phyloP scores from a whole-genome alignment of 2,888 invertebrate genomes.

The Phragmatobia fuliginosa region DNA sequence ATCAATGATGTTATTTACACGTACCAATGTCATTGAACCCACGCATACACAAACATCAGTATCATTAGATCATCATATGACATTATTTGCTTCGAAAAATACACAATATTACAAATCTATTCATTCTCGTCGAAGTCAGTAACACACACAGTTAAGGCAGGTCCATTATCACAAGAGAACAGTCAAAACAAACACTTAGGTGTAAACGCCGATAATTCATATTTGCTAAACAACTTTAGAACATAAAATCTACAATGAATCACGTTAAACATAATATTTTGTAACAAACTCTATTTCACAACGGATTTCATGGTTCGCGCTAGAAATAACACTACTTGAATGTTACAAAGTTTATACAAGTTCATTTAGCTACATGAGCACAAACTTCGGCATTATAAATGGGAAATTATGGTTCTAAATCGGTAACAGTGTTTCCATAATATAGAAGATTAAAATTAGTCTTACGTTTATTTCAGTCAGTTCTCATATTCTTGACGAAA shows the following conservation, averaged over 20 bases:
- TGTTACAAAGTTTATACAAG: constrained; percentile 12
- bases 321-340: constrained; percentile 10
- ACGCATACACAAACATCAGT: not conserved
- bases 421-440: not conserved
- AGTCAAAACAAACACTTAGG: not conserved
- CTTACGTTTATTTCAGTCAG: not conserved
- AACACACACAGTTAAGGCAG: constrained; percentile 7
- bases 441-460: not conserved
- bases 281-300: constrained; percentile 13
- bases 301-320: constrained; percentile 14
- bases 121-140: not conserved
- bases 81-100: not conserved
- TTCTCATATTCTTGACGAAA: not conserved
- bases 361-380: constrained; percentile 4
- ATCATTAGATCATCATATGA: not conserved
- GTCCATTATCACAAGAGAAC: constrained; percentile 7
- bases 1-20: too few relatives aligned
- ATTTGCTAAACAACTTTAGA: constrained; percentile 11
- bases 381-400: not conserved
- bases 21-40: too few relatives aligned
- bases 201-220: constrained; percentile 12
- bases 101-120: not conserved
- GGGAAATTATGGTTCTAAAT: not conserved
- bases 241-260: constrained; percentile 14
- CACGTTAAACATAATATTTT: constrained; percentile 17